A percentile compares a stretch with the other conserved stretches of the same genome.
These are phyloP conservation scores for Drosophila mimetica DNA, from an alignment of 2,888 invertebrate species.

Conservation along the genomic window DNA sequence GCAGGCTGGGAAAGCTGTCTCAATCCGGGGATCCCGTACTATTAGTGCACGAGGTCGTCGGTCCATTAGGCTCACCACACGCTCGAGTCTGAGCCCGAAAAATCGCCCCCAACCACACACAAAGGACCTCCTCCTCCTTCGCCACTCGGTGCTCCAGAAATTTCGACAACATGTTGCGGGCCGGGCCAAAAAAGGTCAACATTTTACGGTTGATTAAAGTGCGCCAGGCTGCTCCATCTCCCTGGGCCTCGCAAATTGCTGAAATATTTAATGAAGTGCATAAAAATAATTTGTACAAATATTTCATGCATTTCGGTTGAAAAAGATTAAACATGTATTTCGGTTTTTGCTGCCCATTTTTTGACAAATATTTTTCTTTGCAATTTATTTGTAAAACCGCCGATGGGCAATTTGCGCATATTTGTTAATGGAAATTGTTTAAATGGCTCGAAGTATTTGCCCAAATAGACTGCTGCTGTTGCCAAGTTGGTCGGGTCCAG, in stretches of 20 bases:
- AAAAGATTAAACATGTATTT: constrained; percentile 40
- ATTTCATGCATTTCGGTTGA: constrained; percentile 74
- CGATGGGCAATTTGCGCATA: constrained; percentile 79
- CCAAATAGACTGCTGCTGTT: constrained; percentile 66
- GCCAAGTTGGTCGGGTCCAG: constrained; percentile 17
- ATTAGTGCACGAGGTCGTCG: constrained; percentile 55
- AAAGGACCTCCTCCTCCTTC: background rate
- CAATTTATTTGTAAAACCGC: constrained; percentile 77
- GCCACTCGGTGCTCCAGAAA: constrained; percentile 25
- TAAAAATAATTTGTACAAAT: constrained; percentile 42
- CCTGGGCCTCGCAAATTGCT: constrained; percentile 67
- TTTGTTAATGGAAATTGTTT: constrained; percentile 83
- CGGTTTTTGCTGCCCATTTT: constrained; percentile 54
- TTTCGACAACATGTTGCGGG: constrained; percentile 75
- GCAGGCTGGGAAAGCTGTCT: constrained; percentile 52
- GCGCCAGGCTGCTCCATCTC: constrained; percentile 58
- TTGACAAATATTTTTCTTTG: constrained; percentile 71
- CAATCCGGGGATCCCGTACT: constrained; percentile 42
- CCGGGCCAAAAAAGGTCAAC: constrained; percentile 72
- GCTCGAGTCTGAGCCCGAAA: constrained; percentile 26
- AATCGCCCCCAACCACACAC: constrained; percentile 18
- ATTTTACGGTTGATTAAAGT: constrained; percentile 81
- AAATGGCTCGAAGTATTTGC: constrained; percentile 76
- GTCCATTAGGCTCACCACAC: constrained; percentile 68
- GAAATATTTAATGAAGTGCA: constrained; percentile 73